Conservation (phyloP, 2,888 invertebrate genomes). For the Drosophila aldrichi region DNA sequence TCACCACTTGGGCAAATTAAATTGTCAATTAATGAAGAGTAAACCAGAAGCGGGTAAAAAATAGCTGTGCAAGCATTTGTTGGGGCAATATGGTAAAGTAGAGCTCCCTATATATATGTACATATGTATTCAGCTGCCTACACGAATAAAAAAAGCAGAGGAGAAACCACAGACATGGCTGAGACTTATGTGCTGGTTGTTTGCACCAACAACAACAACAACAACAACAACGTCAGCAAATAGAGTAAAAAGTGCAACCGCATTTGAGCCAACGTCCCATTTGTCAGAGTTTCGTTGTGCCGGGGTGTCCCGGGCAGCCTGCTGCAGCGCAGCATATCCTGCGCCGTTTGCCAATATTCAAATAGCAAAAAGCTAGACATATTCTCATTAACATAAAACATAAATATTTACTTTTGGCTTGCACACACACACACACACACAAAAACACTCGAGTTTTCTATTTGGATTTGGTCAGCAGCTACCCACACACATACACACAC, state of each 20-base stretch:
- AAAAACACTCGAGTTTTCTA: slow-evolving; percentile 62
- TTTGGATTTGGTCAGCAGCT: slow-evolving; percentile 60
- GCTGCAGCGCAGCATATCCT: slow-evolving; percentile 28
- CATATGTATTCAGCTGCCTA: background rate
- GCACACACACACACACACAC: slow-evolving; percentile 39
- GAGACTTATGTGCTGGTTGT: slow-evolving; percentile 39
- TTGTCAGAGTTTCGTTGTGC: slow-evolving; percentile 65
- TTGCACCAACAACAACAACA: slow-evolving; percentile 24
- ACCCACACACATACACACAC: slow-evolving; percentile 20
- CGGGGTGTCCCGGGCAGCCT: slow-evolving; percentile 35
- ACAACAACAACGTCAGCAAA: no score
- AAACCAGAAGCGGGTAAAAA: slow-evolving; percentile 40
- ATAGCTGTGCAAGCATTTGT: slow-evolving; percentile 56
- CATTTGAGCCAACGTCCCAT: slow-evolving; percentile 71
- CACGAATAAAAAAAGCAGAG: background rate
- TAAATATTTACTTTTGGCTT: slow-evolving; percentile 82
- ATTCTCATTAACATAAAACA: slow-evolving; percentile 84
- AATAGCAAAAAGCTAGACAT: slow-evolving; percentile 83
- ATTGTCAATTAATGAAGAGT: slow-evolving; percentile 83
- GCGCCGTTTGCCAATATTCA: slow-evolving; percentile 78
- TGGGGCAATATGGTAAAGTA: slow-evolving; percentile 45
- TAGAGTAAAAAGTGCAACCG: slow-evolving; percentile 63
- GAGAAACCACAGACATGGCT: slow-evolving; percentile 36
- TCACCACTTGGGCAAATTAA: slow-evolving; percentile 81
- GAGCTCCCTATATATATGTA: background rate